Evolutionary conservation across 2,113 vertebrate species (phyloP).

Genomic region (Barbus barbus): DNA sequence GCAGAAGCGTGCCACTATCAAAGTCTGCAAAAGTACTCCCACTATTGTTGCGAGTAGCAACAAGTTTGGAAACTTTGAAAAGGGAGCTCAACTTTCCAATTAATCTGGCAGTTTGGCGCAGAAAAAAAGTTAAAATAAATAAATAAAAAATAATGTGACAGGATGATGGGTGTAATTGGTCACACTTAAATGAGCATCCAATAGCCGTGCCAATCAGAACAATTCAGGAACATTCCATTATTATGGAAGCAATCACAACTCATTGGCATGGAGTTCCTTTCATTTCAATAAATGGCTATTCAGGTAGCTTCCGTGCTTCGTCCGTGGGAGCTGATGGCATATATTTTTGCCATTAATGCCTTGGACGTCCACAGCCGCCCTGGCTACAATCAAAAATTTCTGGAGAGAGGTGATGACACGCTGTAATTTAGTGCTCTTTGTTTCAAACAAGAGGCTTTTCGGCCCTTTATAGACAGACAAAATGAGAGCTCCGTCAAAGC

Average conservation of each 20-base stretch:
- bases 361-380: slow-evolving; percentile 15
- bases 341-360: slow-evolving; percentile 43
- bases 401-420: slow-evolving; percentile 45
- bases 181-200: slow-evolving; percentile 46
- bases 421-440: slow-evolving; percentile 55
- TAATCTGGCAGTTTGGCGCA: slow-evolving; percentile 8
- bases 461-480: slow-evolving; percentile 39
- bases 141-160: slow-evolving; percentile 31
- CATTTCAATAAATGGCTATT: slow-evolving; percentile 51
- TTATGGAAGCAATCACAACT: slow-evolving; percentile 46
- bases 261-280: slow-evolving; percentile 44
- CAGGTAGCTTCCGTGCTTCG: slow-evolving; percentile 41
- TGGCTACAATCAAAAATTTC: slow-evolving; percentile 45
- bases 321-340: slow-evolving; percentile 19
- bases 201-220: slow-evolving; percentile 49
- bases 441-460: slow-evolving; percentile 54
- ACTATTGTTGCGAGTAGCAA: slow-evolving; percentile 3
- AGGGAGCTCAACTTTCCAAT: slow-evolving; percentile 39
- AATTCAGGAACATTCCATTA: slow-evolving; percentile 43
- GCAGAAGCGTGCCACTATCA: neutral
- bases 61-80: slow-evolving; percentile 37
- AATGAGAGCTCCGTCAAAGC: slow-evolving; percentile 50
- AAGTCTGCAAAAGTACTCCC: slow-evolving; percentile 11
- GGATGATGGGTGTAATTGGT: slow-evolving; percentile 48
- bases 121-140: neutral